These are phyloP conservation scores for Dermatemys mawii DNA, from an alignment of 2,113 vertebrate species.

Conservation along the genomic window DNA sequence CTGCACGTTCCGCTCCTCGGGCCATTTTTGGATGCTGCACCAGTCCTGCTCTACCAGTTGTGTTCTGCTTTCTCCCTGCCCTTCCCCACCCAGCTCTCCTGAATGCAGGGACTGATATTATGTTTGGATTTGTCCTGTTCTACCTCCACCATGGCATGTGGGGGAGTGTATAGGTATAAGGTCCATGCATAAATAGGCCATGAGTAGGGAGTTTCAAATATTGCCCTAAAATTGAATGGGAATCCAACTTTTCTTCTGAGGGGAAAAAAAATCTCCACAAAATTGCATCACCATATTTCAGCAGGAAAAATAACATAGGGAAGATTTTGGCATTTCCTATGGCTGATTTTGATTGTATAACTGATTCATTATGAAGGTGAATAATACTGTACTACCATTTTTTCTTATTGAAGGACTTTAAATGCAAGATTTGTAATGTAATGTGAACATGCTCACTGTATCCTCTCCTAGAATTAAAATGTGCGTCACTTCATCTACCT, in stretches of 20 bases:
- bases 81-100: background rate
- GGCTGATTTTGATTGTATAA: background rate
- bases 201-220: rapidly evolving
- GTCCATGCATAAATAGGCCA: background rate
- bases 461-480: constrained; percentile 58
- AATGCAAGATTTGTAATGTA: background rate
- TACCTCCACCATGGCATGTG: rapidly evolving
- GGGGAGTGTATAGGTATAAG: rapidly evolving
- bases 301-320: background rate
- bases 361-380: background rate
- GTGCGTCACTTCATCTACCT: constrained; percentile 11
- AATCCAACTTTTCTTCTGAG: background rate
- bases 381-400: background rate
- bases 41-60: background rate
- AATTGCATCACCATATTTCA: background rate
- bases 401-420: background rate
- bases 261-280: rapidly evolving
- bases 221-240: rapidly evolving
- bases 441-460: constrained; percentile 1
- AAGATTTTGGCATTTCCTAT: background rate
- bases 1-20: too few relatives aligned
- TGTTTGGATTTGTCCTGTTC: background rate
- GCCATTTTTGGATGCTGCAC: too few relatives aligned
- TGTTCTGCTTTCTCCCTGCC: background rate
- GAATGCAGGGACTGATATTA: background rate